phyloP scores from a whole-genome alignment of 2,888 invertebrate species.

The Epinotia demarniana region DNA sequence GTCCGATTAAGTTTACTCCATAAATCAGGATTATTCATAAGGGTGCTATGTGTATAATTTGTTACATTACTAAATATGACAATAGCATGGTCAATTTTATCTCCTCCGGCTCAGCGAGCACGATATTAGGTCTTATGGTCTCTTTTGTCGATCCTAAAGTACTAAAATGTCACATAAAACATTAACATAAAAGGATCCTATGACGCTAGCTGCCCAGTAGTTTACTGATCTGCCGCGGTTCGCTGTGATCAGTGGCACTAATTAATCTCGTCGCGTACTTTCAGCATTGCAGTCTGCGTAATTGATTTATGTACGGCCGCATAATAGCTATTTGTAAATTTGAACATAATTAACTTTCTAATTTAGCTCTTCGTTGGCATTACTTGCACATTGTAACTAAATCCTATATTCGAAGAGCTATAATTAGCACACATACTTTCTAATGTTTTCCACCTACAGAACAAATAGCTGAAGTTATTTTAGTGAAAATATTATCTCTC shows the following conservation, averaged over 20 bases:
- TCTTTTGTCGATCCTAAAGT: too few species aligned
- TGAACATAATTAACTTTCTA: constrained; percentile 28
- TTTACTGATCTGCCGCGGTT: background rate
- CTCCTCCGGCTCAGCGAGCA: too few species aligned
- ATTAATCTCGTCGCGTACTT: constrained; percentile 53
- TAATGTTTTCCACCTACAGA: too few species aligned
- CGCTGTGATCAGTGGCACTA: constrained; percentile 39
- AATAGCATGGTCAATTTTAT: too few species aligned
- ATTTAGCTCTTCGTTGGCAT: constrained; percentile 4
- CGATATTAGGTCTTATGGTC: too few species aligned
- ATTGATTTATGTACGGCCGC: constrained; percentile 41
- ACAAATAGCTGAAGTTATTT: too few species aligned
- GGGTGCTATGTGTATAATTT: too few species aligned
- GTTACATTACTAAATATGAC: too few species aligned
- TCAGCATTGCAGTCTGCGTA: constrained; percentile 42
- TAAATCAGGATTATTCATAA: background rate
- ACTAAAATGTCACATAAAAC: too few species aligned
- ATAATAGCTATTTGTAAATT: constrained; percentile 27
- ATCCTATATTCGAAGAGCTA: background rate
- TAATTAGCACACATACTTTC: too few species aligned
- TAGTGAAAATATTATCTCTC: too few species aligned
- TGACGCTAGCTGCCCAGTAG: background rate
- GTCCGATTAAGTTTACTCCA: constrained; percentile 7
- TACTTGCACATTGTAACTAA: background rate
- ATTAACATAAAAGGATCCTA: too few species aligned